A percentile compares a stretch with the other conserved stretches of the same genome.
Conservation (phyloP, 2,888 invertebrate genomes). For the Rambutsinella grinnellia region DNA sequence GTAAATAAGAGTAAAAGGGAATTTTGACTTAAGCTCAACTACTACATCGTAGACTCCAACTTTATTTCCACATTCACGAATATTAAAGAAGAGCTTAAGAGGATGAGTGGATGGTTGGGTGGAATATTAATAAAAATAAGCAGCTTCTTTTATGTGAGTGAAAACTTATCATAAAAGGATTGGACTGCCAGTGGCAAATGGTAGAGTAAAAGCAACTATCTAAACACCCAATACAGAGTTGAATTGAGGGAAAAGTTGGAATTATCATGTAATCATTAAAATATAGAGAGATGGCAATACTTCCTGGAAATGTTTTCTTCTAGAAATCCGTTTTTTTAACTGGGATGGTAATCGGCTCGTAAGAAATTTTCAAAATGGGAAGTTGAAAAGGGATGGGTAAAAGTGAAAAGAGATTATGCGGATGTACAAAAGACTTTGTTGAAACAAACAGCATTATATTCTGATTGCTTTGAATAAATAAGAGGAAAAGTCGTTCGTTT, state of each 20-base stretch:
- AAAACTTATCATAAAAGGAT: background rate
- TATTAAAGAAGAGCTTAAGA: too few relatives aligned
- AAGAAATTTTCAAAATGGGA: too few relatives aligned
- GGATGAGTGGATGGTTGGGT: background rate
- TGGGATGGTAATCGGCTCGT: too few relatives aligned
- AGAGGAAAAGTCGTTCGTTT: background rate
- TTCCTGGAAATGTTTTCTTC: background rate
- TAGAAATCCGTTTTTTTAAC: too few relatives aligned
- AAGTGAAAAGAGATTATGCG: background rate
- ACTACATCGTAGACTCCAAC: too few relatives aligned
- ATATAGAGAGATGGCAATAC: background rate
- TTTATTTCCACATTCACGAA: too few relatives aligned
- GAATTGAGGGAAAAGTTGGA: background rate
- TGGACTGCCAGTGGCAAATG: background rate
- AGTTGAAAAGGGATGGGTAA: background rate
- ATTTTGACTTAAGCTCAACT: too few relatives aligned
- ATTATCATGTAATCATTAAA: constrained; percentile 18
- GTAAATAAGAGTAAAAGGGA: too few relatives aligned
- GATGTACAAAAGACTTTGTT: background rate
- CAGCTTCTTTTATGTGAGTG: too few relatives aligned
- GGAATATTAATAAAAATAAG: too few relatives aligned
- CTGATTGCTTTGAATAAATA: background rate
- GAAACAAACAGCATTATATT: background rate
- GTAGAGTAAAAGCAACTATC: background rate
- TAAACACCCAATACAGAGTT: background rate